Evolutionary conservation across 2,797 vertebrate species (phyloP).

Genomic region (Morelia viridis): DNA sequence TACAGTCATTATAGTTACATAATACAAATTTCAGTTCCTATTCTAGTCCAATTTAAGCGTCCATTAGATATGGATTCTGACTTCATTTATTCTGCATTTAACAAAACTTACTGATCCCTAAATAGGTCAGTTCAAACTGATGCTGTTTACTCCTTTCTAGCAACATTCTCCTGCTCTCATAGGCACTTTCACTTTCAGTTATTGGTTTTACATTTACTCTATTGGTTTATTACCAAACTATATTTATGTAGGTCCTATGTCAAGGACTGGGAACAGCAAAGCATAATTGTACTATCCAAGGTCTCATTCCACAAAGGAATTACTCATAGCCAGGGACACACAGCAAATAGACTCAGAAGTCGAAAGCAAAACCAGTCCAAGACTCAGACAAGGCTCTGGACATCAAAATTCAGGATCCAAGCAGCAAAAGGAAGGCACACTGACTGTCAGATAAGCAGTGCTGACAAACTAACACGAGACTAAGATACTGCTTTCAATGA

Average conservation of each 20-base stretch:
- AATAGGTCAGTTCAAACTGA: neutral
- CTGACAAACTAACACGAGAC: neutral
- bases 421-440: neutral
- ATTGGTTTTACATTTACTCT: neutral
- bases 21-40: neutral
- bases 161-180: neutral
- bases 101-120: neutral
- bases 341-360: neutral
- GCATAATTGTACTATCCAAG: neutral
- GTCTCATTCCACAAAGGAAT: neutral
- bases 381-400: neutral
- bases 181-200: neutral
- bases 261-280: neutral
- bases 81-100: neutral
- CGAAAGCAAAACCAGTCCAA: neutral
- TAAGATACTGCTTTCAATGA: neutral
- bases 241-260: neutral
- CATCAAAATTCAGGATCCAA: neutral
- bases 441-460: neutral
- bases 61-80: conserved; percentile 8
- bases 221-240: neutral
- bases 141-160: neutral
- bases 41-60: neutral
- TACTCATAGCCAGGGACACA: neutral
- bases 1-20: neutral